A percentile compares a stretch with the other conserved stretches of the same genome.
Conservation (phyloP, 2,113 vertebrate genomes). For the Holacanthus passer region DNA sequence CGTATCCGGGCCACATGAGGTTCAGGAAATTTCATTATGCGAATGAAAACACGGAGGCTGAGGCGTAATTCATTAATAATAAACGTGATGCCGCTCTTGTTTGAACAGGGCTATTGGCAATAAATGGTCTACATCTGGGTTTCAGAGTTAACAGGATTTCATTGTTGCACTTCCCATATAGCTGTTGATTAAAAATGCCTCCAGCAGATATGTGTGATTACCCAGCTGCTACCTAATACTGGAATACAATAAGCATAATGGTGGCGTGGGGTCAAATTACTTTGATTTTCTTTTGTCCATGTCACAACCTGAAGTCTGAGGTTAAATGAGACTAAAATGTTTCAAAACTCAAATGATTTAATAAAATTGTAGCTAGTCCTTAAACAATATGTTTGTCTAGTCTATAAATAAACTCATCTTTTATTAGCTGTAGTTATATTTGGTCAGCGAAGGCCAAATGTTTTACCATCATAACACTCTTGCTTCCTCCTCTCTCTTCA, state of each 20-base stretch:
- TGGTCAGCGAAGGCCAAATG: neutral
- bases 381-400: neutral
- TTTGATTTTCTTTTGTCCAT: neutral
- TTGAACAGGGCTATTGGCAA: conserved; percentile 62
- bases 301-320: conserved; percentile 13
- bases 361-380: too few relatives aligned
- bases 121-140: conserved; percentile 68
- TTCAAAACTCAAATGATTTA: neutral
- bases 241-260: conserved; percentile 64
- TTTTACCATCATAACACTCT: neutral
- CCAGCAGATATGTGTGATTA: conserved; percentile 70
- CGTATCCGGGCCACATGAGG: conserved; percentile 10
- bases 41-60: conserved; percentile 40
- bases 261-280: conserved; percentile 26
- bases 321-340: neutral
- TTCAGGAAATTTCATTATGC: conserved; percentile 40
- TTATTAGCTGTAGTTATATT: neutral
- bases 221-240: conserved; percentile 75
- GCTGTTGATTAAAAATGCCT: conserved; percentile 80
- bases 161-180: conserved; percentile 62
- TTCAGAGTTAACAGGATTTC: conserved; percentile 67
- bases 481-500: neutral
- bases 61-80: conserved; percentile 71
- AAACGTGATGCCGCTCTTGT: conserved; percentile 42
- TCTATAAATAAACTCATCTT: neutral